Conservation (phyloP, 2,888 invertebrate species). For the Abrostola triplasia region DNA sequence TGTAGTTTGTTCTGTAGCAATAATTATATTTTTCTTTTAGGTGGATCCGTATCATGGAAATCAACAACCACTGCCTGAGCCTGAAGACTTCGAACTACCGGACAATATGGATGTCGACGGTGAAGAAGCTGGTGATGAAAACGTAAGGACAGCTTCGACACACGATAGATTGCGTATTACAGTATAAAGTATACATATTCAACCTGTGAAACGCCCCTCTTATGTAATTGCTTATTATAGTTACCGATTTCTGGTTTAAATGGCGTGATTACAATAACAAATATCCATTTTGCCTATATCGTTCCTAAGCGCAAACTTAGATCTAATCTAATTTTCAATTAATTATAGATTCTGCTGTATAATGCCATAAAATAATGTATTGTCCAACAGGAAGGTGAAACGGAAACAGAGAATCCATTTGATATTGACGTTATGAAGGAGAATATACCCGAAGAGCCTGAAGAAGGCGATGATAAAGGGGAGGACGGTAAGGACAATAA, state of each 20-base stretch:
- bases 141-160: constrained; percentile 60
- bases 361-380: constrained; percentile 4
- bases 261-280: too few species aligned
- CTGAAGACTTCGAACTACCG: constrained; percentile 95
- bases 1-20: too few species aligned
- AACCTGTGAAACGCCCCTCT: too few species aligned
- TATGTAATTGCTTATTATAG: too few species aligned
- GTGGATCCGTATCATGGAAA: constrained; percentile 95
- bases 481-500: constrained; percentile 75
- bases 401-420: constrained; percentile 93
- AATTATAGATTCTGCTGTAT: neutral
- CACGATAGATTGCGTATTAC: neutral
- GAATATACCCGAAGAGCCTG: constrained; percentile 75
- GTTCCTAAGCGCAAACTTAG: too few species aligned
- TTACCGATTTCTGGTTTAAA: too few species aligned
- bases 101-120: constrained; percentile 95
- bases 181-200: neutral
- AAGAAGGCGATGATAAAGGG: constrained; percentile 69
- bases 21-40: constrained; percentile 55
- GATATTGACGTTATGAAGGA: constrained; percentile 95
- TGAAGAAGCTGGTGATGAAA: constrained; percentile 87
- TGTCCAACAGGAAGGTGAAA: constrained; percentile 83
- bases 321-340: too few species aligned
- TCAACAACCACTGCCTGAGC: constrained; percentile 92
- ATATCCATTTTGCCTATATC: too few species aligned